Evolutionary conservation across 2,113 vertebrate species (phyloP).

Genomic region (Oryzias celebensis): DNA sequence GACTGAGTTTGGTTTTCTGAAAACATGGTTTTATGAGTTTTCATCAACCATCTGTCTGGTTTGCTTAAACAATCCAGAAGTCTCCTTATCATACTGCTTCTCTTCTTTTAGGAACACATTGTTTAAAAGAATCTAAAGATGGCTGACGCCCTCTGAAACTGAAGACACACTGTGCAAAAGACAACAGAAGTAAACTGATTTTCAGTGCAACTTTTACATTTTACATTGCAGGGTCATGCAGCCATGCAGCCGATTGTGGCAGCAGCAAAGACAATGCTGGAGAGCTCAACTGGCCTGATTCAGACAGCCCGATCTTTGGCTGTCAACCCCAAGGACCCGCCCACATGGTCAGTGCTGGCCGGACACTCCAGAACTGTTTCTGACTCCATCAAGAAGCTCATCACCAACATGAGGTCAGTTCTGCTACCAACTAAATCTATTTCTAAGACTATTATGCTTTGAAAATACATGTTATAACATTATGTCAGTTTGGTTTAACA

Average conservation of each 20-base stretch:
- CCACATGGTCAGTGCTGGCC: constrained; percentile 93
- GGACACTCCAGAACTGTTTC: constrained; percentile 95
- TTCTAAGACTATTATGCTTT: no score
- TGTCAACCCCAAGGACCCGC: constrained; percentile 94
- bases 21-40: no score
- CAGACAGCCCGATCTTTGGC: constrained; percentile 93
- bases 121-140: no score
- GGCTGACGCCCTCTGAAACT: no score
- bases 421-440: no score
- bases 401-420: constrained; percentile 93
- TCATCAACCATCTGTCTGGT: neutral
- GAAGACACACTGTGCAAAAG: no score
- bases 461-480: no score
- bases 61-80: neutral
- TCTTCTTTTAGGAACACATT: no score
- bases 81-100: no score
- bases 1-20: no score
- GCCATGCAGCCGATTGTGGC: constrained; percentile 93
- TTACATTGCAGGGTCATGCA: constrained; percentile 81
- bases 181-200: neutral
- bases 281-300: constrained; percentile 92
- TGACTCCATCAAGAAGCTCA: constrained; percentile 97
- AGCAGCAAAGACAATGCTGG: constrained; percentile 92
- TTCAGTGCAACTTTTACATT: neutral
- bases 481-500: no score